These are phyloP conservation scores for Orbicella faveolata DNA, from an alignment of 64 coral and sea anemone genomes.

Conservation along the genomic window DNA sequence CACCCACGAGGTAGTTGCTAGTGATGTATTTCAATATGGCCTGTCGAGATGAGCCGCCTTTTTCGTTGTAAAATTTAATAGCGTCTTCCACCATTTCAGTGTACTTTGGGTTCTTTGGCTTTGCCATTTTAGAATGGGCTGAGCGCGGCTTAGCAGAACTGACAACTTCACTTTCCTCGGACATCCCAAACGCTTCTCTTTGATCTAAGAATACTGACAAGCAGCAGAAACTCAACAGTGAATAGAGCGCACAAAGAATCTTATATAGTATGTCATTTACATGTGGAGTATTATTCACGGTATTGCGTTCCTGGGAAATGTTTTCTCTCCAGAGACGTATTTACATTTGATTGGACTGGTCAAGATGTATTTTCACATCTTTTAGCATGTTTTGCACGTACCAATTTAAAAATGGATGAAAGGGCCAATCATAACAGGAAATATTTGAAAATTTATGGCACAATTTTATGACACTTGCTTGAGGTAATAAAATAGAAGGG, in stretches of 20 bases:
- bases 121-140: neutral
- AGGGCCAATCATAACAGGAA: too few relatives aligned
- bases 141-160: too few relatives aligned
- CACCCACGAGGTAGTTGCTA: slow-evolving; percentile 72
- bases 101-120: slow-evolving; percentile 72
- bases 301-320: neutral
- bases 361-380: neutral
- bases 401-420: neutral
- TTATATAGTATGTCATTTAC: slow-evolving; percentile 9
- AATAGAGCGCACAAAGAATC: neutral
- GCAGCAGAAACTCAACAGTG: neutral
- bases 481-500: too few relatives aligned
- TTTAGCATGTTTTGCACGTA: neutral
- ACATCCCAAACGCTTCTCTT: too few relatives aligned
- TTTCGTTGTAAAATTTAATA: slow-evolving; percentile 69
- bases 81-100: slow-evolving; percentile 90
- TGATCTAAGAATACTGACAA: too few relatives aligned
- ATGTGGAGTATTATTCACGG: neutral
- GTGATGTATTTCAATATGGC: slow-evolving; percentile 78
- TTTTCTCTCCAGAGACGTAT: neutral
- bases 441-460: neutral
- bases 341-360: neutral
- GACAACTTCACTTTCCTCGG: too few relatives aligned
- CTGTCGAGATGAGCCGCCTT: slow-evolving; percentile 82
- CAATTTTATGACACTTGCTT: neutral